Percentiles rank a stretch among this genome's conserved stretches.
Conservation (phyloP, 2,888 invertebrate genomes). For the Acronicta alni region DNA sequence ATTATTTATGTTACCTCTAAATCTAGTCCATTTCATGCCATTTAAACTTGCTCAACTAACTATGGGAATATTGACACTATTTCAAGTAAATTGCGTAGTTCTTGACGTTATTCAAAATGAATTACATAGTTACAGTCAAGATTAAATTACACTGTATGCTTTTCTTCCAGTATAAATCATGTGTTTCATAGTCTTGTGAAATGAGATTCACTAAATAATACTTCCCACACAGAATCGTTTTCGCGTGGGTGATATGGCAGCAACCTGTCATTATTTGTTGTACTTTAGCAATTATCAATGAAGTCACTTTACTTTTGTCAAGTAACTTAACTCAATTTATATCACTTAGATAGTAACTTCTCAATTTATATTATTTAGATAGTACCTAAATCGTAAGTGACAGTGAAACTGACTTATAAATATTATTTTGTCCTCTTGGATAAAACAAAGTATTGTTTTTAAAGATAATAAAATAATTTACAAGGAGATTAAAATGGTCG, state of each 20-base stretch:
- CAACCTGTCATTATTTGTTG: conserved; percentile 49
- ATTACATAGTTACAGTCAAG: conserved; percentile 43
- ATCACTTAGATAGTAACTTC: no score
- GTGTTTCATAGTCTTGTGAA: conserved; percentile 47
- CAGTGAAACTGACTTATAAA: no score
- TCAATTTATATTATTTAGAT: no score
- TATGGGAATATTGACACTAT: conserved; percentile 31
- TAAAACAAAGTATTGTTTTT: no score
- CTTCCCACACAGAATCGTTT: conserved; percentile 45
- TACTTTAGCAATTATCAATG: conserved; percentile 24
- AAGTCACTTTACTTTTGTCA: conserved; percentile 18
- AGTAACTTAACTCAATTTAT: conserved; percentile 1
- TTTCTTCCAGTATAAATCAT: conserved; percentile 52
- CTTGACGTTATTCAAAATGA: conserved; percentile 42
- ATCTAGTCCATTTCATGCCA: conserved; percentile 14
- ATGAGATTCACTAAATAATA: conserved; percentile 52
- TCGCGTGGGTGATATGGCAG: conserved; percentile 45
- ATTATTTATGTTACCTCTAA: conserved; percentile 17
- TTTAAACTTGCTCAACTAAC: conserved; percentile 10
- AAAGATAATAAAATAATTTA: no score
- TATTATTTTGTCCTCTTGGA: no score
- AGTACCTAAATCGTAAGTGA: no score
- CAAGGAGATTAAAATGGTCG: no score
- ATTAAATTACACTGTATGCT: conserved; percentile 44
- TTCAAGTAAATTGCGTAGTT: neutral